Evolutionary conservation across 2,888 invertebrate genomes (phyloP).

Genomic region (Drosophila formosana): DNA sequence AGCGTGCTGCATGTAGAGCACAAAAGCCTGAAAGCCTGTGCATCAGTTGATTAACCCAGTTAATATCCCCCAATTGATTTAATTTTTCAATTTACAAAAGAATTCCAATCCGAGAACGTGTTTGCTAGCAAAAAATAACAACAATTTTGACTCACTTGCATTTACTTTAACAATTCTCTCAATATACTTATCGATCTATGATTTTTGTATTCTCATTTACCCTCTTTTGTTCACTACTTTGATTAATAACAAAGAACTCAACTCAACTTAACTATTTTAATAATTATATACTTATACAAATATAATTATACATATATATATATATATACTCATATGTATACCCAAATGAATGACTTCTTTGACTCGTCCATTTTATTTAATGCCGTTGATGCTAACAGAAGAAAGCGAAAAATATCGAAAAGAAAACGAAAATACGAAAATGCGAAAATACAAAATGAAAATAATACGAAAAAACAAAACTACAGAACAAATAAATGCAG

Average conservation of each 20-base stretch:
- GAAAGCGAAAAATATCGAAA: conserved; percentile 68
- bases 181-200: conserved; percentile 19
- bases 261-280: conserved; percentile 52
- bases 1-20: conserved; percentile 60
- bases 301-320: conserved; percentile 54
- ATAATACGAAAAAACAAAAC: conserved; percentile 38
- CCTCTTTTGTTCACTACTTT: conserved; percentile 27
- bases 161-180: conserved; percentile 31
- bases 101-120: not conserved
- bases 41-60: conserved; percentile 44
- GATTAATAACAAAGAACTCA: conserved; percentile 35
- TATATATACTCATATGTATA: conserved; percentile 60
- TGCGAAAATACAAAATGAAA: conserved; percentile 43
- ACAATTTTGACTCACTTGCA: conserved; percentile 29
- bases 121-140: conserved; percentile 15
- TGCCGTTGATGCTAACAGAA: conserved; percentile 83
- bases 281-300: conserved; percentile 55
- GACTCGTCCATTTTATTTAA: conserved; percentile 85
- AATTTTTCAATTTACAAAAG: conserved; percentile 2
- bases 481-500: conserved; percentile 47
- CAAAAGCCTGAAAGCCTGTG: conserved; percentile 47
- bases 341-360: conserved; percentile 84
- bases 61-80: conserved; percentile 17
- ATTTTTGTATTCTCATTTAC: conserved; percentile 34
- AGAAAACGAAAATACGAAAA: conserved; percentile 44